phyloP scores from a whole-genome alignment of 1,140 invertebrate genomes.

The Myzus persicae region DNA sequence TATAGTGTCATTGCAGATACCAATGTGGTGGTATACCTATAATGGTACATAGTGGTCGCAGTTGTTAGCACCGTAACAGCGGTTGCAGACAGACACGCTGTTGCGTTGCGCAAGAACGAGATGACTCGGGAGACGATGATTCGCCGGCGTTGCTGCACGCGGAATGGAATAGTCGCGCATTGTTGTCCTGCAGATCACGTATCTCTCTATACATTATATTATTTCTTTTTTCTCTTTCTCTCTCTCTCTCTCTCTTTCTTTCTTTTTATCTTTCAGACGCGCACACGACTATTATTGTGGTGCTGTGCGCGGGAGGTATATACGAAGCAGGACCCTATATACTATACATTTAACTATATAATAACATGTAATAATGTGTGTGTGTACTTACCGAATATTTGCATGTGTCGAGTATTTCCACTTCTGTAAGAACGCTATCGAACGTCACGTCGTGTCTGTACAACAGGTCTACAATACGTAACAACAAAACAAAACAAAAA shows the following conservation, averaged over 20 bases:
- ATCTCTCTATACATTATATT: background rate
- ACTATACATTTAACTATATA: background rate
- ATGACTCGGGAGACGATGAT: constrained; percentile 41
- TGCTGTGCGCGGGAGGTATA: background rate
- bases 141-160: background rate
- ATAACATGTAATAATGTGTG: background rate
- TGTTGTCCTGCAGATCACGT: constrained; percentile 45
- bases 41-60: background rate
- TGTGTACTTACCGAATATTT: constrained; percentile 76
- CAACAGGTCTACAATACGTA: constrained; percentile 78
- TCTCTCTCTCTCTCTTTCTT: constrained; percentile 11
- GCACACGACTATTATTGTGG: constrained; percentile 41
- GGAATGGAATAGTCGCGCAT: background rate
- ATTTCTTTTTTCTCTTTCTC: background rate
- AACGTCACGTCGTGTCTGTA: constrained; percentile 81
- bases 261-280: constrained; percentile 23
- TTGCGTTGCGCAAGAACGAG: constrained; percentile 34
- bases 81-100: constrained; percentile 10
- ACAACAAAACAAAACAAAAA: constrained; percentile 62
- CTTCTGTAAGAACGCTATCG: constrained; percentile 79
- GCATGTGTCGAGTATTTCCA: constrained; percentile 84
- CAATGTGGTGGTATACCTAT: background rate
- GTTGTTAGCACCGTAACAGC: background rate
- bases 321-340: background rate
- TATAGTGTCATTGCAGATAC: background rate